These are phyloP conservation scores for Sanderia malayensis DNA, from an alignment of 30 jellyfish, hydroid and myxozoan species.

Conservation along the genomic window DNA sequence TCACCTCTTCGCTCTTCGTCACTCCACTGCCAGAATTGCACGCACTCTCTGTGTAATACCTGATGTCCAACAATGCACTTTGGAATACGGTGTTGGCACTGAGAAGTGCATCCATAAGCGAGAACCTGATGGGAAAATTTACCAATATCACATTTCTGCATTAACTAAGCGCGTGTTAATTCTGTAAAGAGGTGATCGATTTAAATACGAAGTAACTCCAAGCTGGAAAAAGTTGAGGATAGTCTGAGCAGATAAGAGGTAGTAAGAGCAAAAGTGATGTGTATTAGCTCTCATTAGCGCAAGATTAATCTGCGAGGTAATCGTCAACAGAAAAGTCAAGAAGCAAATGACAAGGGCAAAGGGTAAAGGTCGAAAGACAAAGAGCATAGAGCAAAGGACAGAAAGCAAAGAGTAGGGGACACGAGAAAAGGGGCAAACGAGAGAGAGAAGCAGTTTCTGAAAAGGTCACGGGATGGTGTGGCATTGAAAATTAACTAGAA, in stretches of 20 bases:
- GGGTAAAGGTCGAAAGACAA: not conserved
- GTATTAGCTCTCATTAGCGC: no score
- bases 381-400: not conserved
- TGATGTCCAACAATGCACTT: slow-evolving; percentile 42
- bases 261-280: no score
- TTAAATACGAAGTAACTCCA: no score
- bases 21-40: slow-evolving; percentile 47
- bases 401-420: not conserved
- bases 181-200: no score
- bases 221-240: no score
- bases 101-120: slow-evolving; percentile 4
- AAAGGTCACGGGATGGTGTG: not conserved
- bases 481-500: not conserved
- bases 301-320: no score
- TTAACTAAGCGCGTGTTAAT: no score
- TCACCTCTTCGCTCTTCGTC: slow-evolving; percentile 2
- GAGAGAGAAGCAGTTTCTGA: not conserved
- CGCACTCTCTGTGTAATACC: slow-evolving; percentile 34
- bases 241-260: no score
- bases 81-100: slow-evolving; percentile 41
- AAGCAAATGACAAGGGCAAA: not conserved
- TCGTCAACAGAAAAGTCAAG: not conserved
- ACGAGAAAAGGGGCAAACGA: not conserved
- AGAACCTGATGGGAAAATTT: not conserved
- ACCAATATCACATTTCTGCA: no score